These are phyloP conservation scores for Lasioglossum lativentre DNA, from an alignment of 2,888 invertebrate genomes.

Conservation along the genomic window DNA sequence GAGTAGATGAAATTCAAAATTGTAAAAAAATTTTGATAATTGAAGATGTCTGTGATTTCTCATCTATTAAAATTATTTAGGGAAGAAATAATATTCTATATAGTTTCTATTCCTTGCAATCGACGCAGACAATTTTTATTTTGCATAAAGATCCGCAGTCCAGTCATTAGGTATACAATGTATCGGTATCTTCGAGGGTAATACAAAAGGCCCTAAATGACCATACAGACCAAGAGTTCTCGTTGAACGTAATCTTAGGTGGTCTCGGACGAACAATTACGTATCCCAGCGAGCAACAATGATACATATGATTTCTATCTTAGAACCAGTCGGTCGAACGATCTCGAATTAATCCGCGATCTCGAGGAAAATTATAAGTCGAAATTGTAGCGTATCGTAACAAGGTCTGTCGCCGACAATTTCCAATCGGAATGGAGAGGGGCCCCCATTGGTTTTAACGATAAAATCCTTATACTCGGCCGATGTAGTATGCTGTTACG, in stretches of 20 bases:
- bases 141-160: too few species aligned
- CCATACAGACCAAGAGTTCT: too few species aligned
- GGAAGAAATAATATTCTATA: too few species aligned
- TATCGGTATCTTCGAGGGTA: too few species aligned
- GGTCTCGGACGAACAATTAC: not conserved
- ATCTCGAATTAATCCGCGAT: not conserved
- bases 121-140: too few species aligned
- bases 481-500: not conserved
- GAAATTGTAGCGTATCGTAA: not conserved
- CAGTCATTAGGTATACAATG: too few species aligned
- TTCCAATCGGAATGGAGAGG: not conserved
- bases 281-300: not conserved
- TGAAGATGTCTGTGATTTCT: too few species aligned
- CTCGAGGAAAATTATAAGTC: not conserved
- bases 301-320: not conserved
- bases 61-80: too few species aligned
- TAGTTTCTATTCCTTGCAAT: too few species aligned
- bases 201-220: too few species aligned
- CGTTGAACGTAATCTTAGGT: not conserved
- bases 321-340: not conserved
- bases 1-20: too few species aligned
- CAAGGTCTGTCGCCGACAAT: not conserved
- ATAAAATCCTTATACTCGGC: not conserved
- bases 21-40: too few species aligned
- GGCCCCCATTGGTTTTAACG: not conserved